Conservation (phyloP, 2,888 invertebrate genomes). For the Lasioglossum leucozonium region DNA sequence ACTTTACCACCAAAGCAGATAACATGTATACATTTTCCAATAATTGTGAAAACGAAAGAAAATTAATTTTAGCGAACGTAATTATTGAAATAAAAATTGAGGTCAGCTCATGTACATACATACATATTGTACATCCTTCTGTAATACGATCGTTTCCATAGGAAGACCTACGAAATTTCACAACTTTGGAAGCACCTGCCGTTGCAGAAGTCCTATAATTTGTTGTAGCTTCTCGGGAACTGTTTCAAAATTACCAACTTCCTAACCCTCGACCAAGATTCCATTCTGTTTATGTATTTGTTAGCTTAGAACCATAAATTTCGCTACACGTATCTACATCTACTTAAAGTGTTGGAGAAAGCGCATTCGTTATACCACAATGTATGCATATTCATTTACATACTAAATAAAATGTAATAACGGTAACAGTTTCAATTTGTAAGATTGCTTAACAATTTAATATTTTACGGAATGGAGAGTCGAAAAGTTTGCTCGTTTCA, state of each 20-base stretch:
- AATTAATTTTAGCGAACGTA: constrained; percentile 35
- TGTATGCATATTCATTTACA: background rate
- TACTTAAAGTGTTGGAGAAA: background rate
- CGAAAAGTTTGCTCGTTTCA: too few relatives aligned
- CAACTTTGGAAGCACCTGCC: constrained; percentile 54
- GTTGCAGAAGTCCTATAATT: constrained; percentile 53
- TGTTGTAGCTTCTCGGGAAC: constrained; percentile 47
- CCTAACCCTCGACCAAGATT: constrained; percentile 30
- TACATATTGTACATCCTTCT: constrained; percentile 3
- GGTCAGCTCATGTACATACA: constrained; percentile 19
- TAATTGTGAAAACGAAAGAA: constrained; percentile 48
- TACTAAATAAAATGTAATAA: background rate
- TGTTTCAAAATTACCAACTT: constrained; percentile 50
- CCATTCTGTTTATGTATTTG: constrained; percentile 28
- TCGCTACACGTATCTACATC: background rate
- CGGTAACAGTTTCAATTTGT: background rate
- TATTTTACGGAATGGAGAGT: background rate
- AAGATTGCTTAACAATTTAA: background rate
- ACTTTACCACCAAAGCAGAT: background rate
- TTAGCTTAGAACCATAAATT: background rate
- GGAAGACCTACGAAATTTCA: constrained; percentile 55
- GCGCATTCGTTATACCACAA: background rate
- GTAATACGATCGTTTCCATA: constrained; percentile 57
- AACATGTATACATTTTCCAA: background rate
- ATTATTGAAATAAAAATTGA: constrained; percentile 55